A percentile compares a stretch with the other conserved stretches of the same genome.
These are phyloP conservation scores for Chondrilla cf. caribensis DNA, from an alignment of 37 sponge, comb jelly and placozoan species.

Conservation along the genomic window DNA sequence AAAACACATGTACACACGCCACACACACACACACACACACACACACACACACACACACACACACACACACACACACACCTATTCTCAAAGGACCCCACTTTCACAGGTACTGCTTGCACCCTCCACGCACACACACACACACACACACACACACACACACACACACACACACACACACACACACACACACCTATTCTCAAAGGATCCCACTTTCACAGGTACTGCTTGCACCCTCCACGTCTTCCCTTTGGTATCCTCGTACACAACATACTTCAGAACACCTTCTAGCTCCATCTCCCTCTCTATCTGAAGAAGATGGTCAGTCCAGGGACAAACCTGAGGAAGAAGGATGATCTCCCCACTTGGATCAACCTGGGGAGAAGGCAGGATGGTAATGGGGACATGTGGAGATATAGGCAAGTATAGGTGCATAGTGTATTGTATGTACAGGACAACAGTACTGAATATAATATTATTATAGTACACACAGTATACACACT, in stretches of 20 bases:
- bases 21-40: constrained; percentile 21
- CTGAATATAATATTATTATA: no score
- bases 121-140: not conserved
- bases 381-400: not conserved
- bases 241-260: constrained; percentile 32
- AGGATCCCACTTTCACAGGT: constrained; percentile 3
- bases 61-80: constrained; percentile 27
- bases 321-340: constrained; percentile 84
- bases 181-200: constrained; percentile 33
- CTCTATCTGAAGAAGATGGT: constrained; percentile 87
- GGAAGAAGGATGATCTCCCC: constrained; percentile 70
- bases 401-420: not conserved
- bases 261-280: constrained; percentile 72
- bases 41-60: constrained; percentile 25
- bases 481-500: no score
- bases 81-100: constrained; percentile 17
- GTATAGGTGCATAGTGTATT: not conserved
- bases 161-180: constrained; percentile 25
- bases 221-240: constrained; percentile 75
- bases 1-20: constrained; percentile 8
- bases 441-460: not conserved
- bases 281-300: constrained; percentile 14
- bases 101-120: constrained; percentile 1
- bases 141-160: constrained; percentile 25
- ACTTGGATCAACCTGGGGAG: constrained; percentile 71